Base-by-base conservation (phyloP, 2,113 vertebrate genomes). In the Trochalopteron elliotii region DNA sequence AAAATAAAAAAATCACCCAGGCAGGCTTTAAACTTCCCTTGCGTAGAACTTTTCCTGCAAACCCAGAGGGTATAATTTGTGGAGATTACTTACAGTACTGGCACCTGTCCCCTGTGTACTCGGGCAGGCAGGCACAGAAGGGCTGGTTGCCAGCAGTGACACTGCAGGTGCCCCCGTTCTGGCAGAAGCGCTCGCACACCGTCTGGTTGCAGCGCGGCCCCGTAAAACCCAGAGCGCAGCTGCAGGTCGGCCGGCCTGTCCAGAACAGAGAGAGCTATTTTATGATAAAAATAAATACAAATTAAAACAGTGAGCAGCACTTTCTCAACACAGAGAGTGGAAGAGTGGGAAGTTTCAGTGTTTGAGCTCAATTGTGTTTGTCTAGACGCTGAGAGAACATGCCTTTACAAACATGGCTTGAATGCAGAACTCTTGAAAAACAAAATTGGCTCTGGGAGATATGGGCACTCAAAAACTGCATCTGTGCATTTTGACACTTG, bases 51-150 rank as follows among this genome's bases (percentile, higher is more conserved):
- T 42, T 15, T 8, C 1, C 15, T 3, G 0, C 6, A 23, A 31
- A 18, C 18, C 7, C 11, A 14, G 35, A 3, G 0, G 30, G 37
- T 22, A 30, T 2, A 39, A 42, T 6, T 5, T 1, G 50, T 12
- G 68, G 56, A 4, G 45, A 3, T 71, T 47, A 99, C 99, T 99
- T 96, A 99, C 99, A 99, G 89, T 98, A 98, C 68, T 99, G 98
- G 90, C 99, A 99, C 74, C 99, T 98, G 93, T 99, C 99, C 59
- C 99, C 99, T 0, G 99, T 99, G 81, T 99, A 99, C 63, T 99
- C 99, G 6, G 98, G 95, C 92, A 98, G 98, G 93, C 99, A 99
- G 87, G 97, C 98, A 60, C 99, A 99, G 77, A 98, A 94, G 10
- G 99, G 99, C 93, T 99, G 99, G 97, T 99, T 99, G 67, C 99